Percentiles rank a stretch among this genome's conserved stretches.
These are phyloP conservation scores for Pachycephus smyrnensis DNA, from an alignment of 2,888 invertebrate genomes.

Conservation along the genomic window DNA sequence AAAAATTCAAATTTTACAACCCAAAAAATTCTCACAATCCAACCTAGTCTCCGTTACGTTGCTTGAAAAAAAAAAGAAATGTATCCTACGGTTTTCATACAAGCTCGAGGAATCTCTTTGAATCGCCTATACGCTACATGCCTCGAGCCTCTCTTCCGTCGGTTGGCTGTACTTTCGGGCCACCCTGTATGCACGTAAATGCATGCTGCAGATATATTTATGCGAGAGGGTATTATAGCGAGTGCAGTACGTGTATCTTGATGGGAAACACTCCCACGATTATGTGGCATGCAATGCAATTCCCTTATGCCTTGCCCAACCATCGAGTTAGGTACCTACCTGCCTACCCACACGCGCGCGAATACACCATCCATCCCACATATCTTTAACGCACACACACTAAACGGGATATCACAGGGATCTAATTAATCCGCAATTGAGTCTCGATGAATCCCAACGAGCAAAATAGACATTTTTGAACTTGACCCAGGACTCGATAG, in stretches of 20 bases:
- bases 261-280: conserved; percentile 65
- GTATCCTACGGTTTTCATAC: too few relatives aligned
- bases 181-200: conserved; percentile 55
- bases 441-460: too few relatives aligned
- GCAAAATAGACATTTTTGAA: too few relatives aligned
- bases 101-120: too few relatives aligned
- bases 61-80: too few relatives aligned
- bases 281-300: conserved; percentile 63
- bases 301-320: conserved; percentile 55
- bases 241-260: conserved; percentile 60
- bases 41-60: too few relatives aligned
- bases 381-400: conserved; percentile 2
- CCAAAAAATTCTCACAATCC: too few relatives aligned
- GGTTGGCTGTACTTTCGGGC: conserved; percentile 12
- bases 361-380: conserved; percentile 24
- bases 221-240: conserved; percentile 56
- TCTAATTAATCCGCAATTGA: too few relatives aligned
- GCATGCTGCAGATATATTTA: conserved; percentile 56
- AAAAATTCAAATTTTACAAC: too few relatives aligned
- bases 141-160: too few relatives aligned
- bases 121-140: too few relatives aligned
- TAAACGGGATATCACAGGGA: not conserved
- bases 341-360: conserved; percentile 38
- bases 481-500: too few relatives aligned
- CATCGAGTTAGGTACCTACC: conserved; percentile 35